Base-by-base conservation (phyloP, 2,797 vertebrate genomes). In the Enteromius treurensis region DNA sequence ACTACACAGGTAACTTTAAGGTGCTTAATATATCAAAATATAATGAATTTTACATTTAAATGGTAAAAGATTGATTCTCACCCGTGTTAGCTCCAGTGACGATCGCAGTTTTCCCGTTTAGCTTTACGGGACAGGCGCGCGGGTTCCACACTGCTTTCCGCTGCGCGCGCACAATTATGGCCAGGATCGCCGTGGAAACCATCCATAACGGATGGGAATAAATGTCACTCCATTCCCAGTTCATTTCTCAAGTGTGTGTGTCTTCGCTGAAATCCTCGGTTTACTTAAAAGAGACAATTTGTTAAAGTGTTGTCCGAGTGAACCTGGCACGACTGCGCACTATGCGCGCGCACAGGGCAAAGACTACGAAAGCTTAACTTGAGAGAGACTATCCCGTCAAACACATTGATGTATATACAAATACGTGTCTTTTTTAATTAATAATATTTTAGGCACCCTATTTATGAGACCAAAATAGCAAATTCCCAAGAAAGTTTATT, bases 41-140 rank as follows among this genome's bases (percentile, higher is more conserved):
- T 45, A 0, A 32, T 21, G 0, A 2, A 73, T 47, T 34, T 5
- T 14, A 5, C 14, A 42, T 55, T 42, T 19, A 42, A 26, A 13
- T 19, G 3, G 11, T 47, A 10, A 73, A 15, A 34, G 14, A 4
- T 23, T 3, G 1, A 9, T 32, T 23, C 34, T 87, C 15, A 95
- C 96, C 95, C 67, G 95, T 94, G 79, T 96, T 97, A 53, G 96
- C 96, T 71, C 96, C 97, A 0, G 97, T 97, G 67, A 97, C 95
- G 2, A 97, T 92, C 0, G 95, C 94, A 0, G 96, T 97, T 88
- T 95, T 96, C 34, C 96, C 96, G 0, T 79, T 88, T 71, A 97
- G 94, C 3, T 88, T 89, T 0, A 92, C 85, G 0, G 80, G 51
- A 88, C 96, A 97, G 1, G 84, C 1, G 0, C 34, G 58, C 0